Conservation (phyloP, 2,888 invertebrate species). For the Tiliacea aurago region DNA sequence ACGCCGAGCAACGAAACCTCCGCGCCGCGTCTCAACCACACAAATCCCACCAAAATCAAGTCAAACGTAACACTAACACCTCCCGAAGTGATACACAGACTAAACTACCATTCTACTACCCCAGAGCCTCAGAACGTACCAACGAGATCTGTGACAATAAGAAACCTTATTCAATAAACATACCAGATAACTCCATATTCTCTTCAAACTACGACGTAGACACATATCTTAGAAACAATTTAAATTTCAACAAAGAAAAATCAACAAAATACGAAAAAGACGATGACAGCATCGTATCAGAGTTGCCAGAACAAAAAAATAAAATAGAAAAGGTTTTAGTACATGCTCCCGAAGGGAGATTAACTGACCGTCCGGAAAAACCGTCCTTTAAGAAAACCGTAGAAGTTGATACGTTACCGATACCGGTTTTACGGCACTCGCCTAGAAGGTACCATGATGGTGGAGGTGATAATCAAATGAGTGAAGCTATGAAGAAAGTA, state of each 20-base stretch:
- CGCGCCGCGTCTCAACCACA: constrained; percentile 66
- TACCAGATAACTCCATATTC: constrained; percentile 85
- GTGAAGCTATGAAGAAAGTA: constrained; percentile 83
- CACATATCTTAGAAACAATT: constrained; percentile 81
- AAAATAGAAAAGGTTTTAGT: constrained; percentile 72
- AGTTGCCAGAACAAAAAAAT: constrained; percentile 38
- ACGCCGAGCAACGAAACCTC: constrained; percentile 77
- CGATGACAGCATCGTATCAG: constrained; percentile 30
- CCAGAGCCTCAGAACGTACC: constrained; percentile 59
- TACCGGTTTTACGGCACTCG: constrained; percentile 92
- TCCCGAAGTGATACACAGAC: constrained; percentile 76
- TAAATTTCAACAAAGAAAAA: constrained; percentile 76
- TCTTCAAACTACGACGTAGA: constrained; percentile 85
- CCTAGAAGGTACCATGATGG: constrained; percentile 65
- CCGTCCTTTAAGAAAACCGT: constrained; percentile 42
- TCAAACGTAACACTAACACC: constrained; percentile 59
- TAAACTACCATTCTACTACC: constrained; percentile 84
- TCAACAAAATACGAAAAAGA: constrained; percentile 39
- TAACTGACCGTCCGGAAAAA: constrained; percentile 29
- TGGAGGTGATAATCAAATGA: constrained; percentile 68
- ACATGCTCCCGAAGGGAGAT: constrained; percentile 61
- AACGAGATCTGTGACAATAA: constrained; percentile 59
- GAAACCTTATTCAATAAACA: constrained; percentile 84
- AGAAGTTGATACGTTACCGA: constrained; percentile 82
- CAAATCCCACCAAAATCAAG: constrained; percentile 13